Evolutionary conservation across 53 echinoderm and acorn worm genomes (phyloP), one percentile per base, ranked within the genome.

Genomic region (Henricia sp.): DNA sequence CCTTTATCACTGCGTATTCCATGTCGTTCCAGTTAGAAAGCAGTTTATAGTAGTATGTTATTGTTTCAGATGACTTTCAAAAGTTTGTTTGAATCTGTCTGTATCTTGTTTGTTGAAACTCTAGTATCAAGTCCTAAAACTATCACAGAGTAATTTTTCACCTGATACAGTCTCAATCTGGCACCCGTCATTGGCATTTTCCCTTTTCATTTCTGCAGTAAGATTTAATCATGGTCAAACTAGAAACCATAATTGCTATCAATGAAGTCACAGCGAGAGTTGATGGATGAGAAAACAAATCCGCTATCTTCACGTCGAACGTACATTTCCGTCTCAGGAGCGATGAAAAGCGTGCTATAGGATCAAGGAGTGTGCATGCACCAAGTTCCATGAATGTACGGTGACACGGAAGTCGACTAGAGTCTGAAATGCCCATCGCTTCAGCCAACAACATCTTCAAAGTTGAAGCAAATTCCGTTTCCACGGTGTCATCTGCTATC

Each of bases 321-420:
- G 56, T 34, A 27, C 33, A 40, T 34, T 59, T 25, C 2, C 33
- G 27, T n/a, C 4, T 34, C 27, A 74, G 42, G 10, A 77, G 50
- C 19, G 77, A 77, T 54, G 52, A 77, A 59, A 53, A 77, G 9
- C 77, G 77, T n/a, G 57, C 36, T 8, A 77, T 55, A n/a, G n/a
- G n/a, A n/a, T n/a, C n/a, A 16, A 77, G 54, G 2, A 77, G 55
- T 33, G 77, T 56, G 50, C 57, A 58, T 37, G 28, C 77, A 32
- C 77, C 77, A 20, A 52, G 77, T 41, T 77, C 77, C 77, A 59
- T 77, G 59, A 77, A 77, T 11, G 77, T 77, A 37, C 26, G 8
- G 41, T 59, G 38, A 54, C 13, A 13, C 2, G 6, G 6, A 14
- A 58, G 21, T 28, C 6, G 35, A 77, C 53, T 20, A 8, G 28